These are phyloP conservation scores for Aldabrachelys gigantea DNA, from an alignment of 2,113 vertebrate species.

Conservation along the genomic window DNA sequence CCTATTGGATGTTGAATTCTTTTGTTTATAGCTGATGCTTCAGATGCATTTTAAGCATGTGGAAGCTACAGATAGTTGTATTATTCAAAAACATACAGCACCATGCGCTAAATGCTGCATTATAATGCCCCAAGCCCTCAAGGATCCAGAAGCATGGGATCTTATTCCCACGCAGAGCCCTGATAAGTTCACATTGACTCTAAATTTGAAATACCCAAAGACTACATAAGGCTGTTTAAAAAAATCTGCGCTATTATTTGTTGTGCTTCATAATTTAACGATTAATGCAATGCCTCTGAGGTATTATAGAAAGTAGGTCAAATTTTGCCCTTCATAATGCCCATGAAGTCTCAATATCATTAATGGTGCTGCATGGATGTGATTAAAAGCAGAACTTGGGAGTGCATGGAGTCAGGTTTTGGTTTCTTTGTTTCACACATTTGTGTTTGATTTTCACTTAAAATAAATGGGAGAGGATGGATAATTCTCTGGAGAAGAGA, in stretches of 20 bases:
- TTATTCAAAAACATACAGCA: conserved; percentile 65
- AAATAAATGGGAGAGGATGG: not conserved
- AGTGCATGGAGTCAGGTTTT: not conserved
- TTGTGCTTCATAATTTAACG: conserved; percentile 47
- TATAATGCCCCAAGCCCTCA: conserved; percentile 73
- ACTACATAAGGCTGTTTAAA: not conserved
- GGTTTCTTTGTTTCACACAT: not conserved
- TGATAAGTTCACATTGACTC: conserved; percentile 6
- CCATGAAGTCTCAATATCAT: not conserved
- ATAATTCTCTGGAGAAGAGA: not conserved
- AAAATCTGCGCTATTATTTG: not conserved
- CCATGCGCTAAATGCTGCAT: conserved; percentile 66
- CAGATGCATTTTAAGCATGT: conserved; percentile 67
- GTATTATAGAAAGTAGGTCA: not conserved
- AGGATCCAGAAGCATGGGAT: conserved; percentile 23
- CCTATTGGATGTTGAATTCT: conserved; percentile 61
- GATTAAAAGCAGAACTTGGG: not conserved
- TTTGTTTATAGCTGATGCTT: conserved; percentile 78
- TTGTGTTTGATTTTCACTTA: not conserved
- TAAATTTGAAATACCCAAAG: conserved; percentile 1
- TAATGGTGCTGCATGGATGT: not conserved
- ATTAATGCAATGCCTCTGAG: not conserved
- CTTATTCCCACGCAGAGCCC: not conserved
- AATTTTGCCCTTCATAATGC: not conserved
- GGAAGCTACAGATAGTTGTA: conserved; percentile 64